A percentile compares a stretch with the other conserved stretches of the same genome.
These are phyloP conservation scores for Poecile montanus DNA, from an alignment of 2,797 vertebrate genomes.

Conservation along the genomic window DNA sequence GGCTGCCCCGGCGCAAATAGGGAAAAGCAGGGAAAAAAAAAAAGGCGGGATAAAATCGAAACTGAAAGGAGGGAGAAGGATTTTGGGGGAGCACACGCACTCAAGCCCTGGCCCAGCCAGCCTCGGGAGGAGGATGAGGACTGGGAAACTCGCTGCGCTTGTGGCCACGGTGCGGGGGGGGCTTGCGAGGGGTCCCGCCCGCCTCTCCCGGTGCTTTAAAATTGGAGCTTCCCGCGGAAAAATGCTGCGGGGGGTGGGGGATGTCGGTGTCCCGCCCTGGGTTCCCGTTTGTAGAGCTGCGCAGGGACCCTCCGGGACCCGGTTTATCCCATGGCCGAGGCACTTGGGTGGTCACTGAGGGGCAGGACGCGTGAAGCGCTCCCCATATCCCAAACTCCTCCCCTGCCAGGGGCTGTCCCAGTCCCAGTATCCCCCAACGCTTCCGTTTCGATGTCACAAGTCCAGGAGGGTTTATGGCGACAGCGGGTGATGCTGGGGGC, in stretches of 20 bases:
- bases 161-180: not conserved
- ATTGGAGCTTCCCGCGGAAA: not conserved
- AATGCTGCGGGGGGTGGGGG: not conserved
- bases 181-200: accelerated
- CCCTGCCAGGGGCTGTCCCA: not conserved
- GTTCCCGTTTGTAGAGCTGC: not conserved
- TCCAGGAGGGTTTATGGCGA: accelerated
- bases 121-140: not conserved
- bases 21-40: not conserved
- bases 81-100: too few species aligned
- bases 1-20: not conserved
- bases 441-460: not conserved
- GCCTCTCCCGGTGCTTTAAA: not conserved
- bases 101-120: accelerated
- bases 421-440: accelerated
- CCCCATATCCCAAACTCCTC: too few species aligned
- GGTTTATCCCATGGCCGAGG: accelerated
- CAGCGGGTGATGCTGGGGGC: not conserved
- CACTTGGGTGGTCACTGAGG: not conserved
- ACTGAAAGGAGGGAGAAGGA: accelerated
- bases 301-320: accelerated
- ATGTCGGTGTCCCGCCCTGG: accelerated
- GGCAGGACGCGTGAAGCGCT: too few species aligned
- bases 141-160: not conserved
- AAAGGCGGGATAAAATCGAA: not conserved